phyloP scores from a whole-genome alignment of 2,797 vertebrate genomes.

The Protonibea diacanthus region DNA sequence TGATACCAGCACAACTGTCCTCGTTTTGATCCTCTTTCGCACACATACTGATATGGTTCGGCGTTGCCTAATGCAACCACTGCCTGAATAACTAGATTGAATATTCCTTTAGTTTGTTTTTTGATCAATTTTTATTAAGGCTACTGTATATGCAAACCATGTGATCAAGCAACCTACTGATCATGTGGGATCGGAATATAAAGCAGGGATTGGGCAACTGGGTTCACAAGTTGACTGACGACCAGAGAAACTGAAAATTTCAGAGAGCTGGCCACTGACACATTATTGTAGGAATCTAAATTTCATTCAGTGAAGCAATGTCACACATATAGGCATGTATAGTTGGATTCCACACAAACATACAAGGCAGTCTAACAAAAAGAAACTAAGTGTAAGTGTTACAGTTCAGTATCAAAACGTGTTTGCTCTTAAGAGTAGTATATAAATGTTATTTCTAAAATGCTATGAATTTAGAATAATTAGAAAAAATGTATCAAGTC shows the following conservation, averaged over 20 bases:
- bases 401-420: neutral
- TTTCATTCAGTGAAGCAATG: neutral
- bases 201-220: neutral
- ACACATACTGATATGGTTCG: slow-evolving; percentile 10
- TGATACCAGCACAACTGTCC: slow-evolving; percentile 25
- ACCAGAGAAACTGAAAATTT: neutral
- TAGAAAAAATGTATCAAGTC: neutral
- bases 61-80: slow-evolving; percentile 30
- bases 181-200: slow-evolving; percentile 1
- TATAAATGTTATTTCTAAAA: neutral
- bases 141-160: neutral
- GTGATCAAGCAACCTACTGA: neutral
- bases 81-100: neutral
- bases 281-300: neutral
- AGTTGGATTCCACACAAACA: neutral
- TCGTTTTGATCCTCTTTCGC: slow-evolving; percentile 51
- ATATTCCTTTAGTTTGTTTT: slow-evolving; percentile 1
- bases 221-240: neutral
- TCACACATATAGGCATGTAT: neutral
- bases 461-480: neutral
- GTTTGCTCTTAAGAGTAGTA: neutral
- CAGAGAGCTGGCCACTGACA: neutral
- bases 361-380: neutral
- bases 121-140: slow-evolving; percentile 2
- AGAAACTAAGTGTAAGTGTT: neutral